phyloP scores from a whole-genome alignment of 1,140 invertebrate genomes.

The Stratiolaelaps scimitus region DNA sequence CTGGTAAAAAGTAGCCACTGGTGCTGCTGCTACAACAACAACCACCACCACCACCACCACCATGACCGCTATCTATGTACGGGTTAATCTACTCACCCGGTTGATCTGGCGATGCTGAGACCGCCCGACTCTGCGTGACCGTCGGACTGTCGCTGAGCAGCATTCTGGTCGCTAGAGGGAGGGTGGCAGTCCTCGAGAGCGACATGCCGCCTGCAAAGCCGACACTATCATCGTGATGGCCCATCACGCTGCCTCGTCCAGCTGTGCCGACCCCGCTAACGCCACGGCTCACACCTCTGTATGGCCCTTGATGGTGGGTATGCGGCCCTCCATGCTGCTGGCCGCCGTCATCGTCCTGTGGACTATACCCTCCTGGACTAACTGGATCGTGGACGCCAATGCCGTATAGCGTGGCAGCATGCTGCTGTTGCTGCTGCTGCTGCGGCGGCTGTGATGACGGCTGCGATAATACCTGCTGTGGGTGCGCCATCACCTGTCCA shows the following conservation, averaged over 20 bases:
- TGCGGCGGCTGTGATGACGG: background rate
- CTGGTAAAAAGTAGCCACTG: too few relatives aligned
- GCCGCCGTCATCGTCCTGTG: background rate
- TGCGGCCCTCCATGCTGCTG: background rate
- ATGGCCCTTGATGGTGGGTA: too few relatives aligned
- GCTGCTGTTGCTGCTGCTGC: background rate
- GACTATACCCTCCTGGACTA: background rate
- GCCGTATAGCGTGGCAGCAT: too few relatives aligned
- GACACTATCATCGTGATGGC: background rate
- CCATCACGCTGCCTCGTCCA: background rate
- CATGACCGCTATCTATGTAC: too few relatives aligned
- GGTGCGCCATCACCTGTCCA: background rate
- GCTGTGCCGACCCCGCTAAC: too few relatives aligned
- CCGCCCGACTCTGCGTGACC: too few relatives aligned
- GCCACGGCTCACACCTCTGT: too few relatives aligned
- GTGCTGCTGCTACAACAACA: too few relatives aligned
- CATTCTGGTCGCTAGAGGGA: conserved; percentile 4
- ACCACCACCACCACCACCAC: too few relatives aligned
- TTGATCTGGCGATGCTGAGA: too few relatives aligned
- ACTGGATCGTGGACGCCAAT: background rate
- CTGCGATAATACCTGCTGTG: background rate
- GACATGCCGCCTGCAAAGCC: background rate
- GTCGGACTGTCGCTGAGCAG: conserved; percentile 15
- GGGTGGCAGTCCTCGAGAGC: conserved; percentile 12
- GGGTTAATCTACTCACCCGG: too few relatives aligned